Conservation (phyloP, 2,113 vertebrate genomes). For the Gila orcuttii region DNA sequence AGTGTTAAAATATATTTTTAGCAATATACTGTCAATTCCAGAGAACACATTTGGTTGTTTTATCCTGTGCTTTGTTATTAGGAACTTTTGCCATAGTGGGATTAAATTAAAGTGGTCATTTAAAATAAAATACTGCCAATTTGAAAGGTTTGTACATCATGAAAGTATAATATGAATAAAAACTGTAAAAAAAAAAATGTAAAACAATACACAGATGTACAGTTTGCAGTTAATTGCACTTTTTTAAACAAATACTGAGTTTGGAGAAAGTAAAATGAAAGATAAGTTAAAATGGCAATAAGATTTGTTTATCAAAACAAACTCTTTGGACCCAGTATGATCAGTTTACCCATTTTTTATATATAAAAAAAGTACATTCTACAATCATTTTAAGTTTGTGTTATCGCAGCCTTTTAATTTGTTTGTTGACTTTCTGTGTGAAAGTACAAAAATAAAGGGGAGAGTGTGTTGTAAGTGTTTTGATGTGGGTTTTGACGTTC, state of each 20-base stretch:
- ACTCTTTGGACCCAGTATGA: neutral
- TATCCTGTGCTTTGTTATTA: neutral
- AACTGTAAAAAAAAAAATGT: neutral
- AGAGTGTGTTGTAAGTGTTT: conserved; percentile 23
- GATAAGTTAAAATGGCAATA: neutral
- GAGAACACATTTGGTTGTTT: neutral
- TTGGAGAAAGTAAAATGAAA: neutral
- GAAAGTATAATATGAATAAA: neutral
- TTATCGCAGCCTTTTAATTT: neutral
- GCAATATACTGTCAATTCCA: neutral
- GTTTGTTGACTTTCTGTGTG: neutral
- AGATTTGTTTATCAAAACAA: neutral
- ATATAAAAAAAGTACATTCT: too few relatives aligned
- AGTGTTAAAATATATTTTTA: neutral
- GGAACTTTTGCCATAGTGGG: neutral
- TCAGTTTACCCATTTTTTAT: neutral
- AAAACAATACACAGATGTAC: neutral
- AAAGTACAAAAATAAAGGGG: neutral
- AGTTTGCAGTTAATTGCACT: conserved; percentile 5
- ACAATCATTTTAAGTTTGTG: neutral
- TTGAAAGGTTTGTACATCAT: conserved; percentile 15
- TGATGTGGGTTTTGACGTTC: conserved; percentile 21
- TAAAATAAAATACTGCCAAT: neutral
- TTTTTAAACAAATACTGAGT: conserved; percentile 16
- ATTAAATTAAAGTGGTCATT: neutral